Percentiles rank a stretch among this genome's conserved stretches.
Evolutionary conservation across 1,140 invertebrate species (phyloP).

Genomic region (Cheumatopsyche charites): DNA sequence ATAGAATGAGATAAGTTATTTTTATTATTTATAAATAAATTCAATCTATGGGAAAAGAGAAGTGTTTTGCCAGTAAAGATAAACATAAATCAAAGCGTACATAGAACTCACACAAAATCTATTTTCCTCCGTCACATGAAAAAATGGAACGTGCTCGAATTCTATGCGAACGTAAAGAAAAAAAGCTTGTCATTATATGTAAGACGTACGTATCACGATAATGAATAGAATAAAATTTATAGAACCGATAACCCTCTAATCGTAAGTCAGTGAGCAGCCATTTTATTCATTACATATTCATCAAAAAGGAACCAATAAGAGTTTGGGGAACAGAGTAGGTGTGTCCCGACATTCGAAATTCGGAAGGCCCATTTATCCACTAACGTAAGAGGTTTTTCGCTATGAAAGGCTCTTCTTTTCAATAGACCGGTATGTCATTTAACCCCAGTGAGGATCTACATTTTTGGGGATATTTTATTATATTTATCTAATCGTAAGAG

Average conservation of each 20-base stretch:
- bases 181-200: background rate
- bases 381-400: conserved; percentile 14
- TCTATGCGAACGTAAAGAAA: background rate
- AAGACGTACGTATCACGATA: conserved; percentile 6
- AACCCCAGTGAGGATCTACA: conserved; percentile 27
- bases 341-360: conserved; percentile 19
- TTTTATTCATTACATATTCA: conserved; percentile 32
- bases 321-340: conserved; percentile 19
- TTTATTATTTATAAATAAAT: too few relatives aligned
- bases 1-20: too few relatives aligned
- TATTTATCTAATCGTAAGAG: conserved; percentile 36
- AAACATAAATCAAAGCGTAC: conserved; percentile 12
- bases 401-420: conserved; percentile 25
- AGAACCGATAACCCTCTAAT: conserved; percentile 27
- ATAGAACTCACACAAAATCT: too few relatives aligned
- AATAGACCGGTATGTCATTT: conserved; percentile 22
- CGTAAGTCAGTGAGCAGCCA: background rate
- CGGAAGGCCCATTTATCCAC: conserved; percentile 10
- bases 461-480: conserved; percentile 33
- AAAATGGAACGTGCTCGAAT: background rate
- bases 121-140: too few relatives aligned
- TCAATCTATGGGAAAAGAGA: too few relatives aligned
- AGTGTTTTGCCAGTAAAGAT: too few relatives aligned
- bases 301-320: conserved; percentile 31
- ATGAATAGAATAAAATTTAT: conserved; percentile 34